Conservation (phyloP, 2,888 invertebrate species). For the Acleris sparsana region DNA sequence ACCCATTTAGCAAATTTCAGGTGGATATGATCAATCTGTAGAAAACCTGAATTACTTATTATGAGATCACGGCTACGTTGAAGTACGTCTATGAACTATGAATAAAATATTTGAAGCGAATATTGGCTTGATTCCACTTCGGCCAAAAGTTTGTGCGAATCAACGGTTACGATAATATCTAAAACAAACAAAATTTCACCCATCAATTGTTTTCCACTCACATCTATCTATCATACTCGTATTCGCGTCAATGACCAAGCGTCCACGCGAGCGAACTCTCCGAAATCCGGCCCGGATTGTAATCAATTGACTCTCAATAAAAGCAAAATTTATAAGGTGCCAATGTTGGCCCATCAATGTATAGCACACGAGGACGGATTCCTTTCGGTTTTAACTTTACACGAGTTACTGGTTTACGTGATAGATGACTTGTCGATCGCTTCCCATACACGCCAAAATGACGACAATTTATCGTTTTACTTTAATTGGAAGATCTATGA, state of each 20-base stretch:
- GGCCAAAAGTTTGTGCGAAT: not conserved
- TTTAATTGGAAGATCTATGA: slow-evolving; percentile 7
- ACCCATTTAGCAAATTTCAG: no score
- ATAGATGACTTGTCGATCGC: slow-evolving; percentile 16
- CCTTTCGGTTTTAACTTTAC: not conserved
- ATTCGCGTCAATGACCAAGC: slow-evolving; percentile 19
- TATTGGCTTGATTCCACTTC: not conserved
- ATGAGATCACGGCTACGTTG: no score
- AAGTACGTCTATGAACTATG: no score
- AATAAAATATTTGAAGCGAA: no score
- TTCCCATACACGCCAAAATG: slow-evolving; percentile 15
- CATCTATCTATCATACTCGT: slow-evolving; percentile 6
- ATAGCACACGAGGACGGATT: no score
- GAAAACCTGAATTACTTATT: no score
- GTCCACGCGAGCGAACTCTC: no score
- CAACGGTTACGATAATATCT: not conserved
- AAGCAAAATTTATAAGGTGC: no score
- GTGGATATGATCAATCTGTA: no score
- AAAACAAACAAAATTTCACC: slow-evolving; percentile 11
- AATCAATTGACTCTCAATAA: no score
- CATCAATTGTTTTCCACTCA: slow-evolving; percentile 11
- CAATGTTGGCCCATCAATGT: no score
- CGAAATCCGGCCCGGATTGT: no score
- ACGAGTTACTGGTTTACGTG: slow-evolving; percentile 21
- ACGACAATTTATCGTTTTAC: slow-evolving; percentile 19